Conservation (phyloP, 2,113 vertebrate genomes). For the Amblyopsis rosae region DNA sequence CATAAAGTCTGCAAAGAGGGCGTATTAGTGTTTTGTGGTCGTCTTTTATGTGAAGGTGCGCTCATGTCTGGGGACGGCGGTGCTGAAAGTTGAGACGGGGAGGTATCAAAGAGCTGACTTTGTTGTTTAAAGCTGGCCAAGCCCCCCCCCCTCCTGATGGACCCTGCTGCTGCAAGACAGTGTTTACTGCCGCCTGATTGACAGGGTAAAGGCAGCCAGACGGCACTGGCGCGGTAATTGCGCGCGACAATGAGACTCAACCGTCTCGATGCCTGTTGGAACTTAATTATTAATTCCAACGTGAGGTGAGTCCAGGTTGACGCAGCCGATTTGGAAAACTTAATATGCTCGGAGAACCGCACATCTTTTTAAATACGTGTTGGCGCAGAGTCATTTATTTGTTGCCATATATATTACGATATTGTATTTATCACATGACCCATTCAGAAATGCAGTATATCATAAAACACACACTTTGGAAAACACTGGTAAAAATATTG, state of each 20-base stretch:
- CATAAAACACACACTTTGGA: no score
- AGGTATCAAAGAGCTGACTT: constrained; percentile 72
- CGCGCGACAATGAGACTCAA: constrained; percentile 58
- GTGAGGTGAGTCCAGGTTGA: constrained; percentile 43
- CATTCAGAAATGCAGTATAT: no score
- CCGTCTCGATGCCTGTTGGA: constrained; percentile 37
- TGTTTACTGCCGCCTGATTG: constrained; percentile 70
- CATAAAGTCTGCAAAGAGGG: constrained; percentile 66
- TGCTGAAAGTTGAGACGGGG: constrained; percentile 69
- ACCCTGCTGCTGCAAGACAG: constrained; percentile 59
- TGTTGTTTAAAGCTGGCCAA: constrained; percentile 66
- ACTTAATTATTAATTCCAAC: constrained; percentile 59
- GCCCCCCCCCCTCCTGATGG: constrained; percentile 48
- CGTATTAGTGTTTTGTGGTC: constrained; percentile 68
- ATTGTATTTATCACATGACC: no score
- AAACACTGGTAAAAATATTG: no score
- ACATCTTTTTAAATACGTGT: constrained; percentile 15
- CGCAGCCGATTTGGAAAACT: constrained; percentile 45
- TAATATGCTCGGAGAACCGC: constrained; percentile 35
- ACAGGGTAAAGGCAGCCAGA: constrained; percentile 63
- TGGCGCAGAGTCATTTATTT: no score
- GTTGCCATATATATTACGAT: no score
- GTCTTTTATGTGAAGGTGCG: constrained; percentile 68
- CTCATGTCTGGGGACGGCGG: constrained; percentile 56
- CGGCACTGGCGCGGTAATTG: constrained; percentile 60